These are phyloP conservation scores for Helobdella robusta DNA, from an alignment of 2,888 invertebrate genomes.

Conservation along the genomic window DNA sequence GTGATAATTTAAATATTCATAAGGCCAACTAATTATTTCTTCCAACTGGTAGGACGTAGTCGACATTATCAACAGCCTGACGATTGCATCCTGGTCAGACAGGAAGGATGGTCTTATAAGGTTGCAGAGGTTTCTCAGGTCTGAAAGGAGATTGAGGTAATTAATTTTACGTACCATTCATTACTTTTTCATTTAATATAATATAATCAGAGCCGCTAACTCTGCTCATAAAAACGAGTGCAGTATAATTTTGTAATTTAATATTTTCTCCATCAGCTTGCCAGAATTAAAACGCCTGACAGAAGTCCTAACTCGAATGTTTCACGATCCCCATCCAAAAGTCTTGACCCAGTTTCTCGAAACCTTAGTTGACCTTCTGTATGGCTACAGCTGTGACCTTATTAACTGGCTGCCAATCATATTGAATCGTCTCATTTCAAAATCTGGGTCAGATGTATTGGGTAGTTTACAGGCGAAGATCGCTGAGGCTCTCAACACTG, in stretches of 20 bases:
- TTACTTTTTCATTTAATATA: too few relatives aligned
- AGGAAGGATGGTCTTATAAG: constrained; percentile 82
- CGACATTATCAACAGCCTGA: constrained; percentile 32
- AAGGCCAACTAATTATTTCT: too few relatives aligned
- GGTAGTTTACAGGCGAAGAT: constrained; percentile 85
- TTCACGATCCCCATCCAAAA: constrained; percentile 89
- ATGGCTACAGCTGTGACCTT: constrained; percentile 73
- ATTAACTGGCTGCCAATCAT: constrained; percentile 87
- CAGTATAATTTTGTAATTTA: background rate
- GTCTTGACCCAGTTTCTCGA: constrained; percentile 83
- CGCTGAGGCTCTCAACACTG: constrained; percentile 44
- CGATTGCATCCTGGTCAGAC: constrained; percentile 71
- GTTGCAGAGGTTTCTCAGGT: constrained; percentile 63
- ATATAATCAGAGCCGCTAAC: too few relatives aligned
- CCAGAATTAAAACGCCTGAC: constrained; percentile 69
- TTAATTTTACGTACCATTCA: constrained; percentile 5
- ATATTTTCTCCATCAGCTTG: constrained; percentile 38
- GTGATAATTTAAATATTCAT: too few relatives aligned
- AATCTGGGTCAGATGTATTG: constrained; percentile 79
- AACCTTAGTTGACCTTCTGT: constrained; percentile 77
- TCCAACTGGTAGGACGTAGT: constrained; percentile 32
- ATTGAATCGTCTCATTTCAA: constrained; percentile 74
- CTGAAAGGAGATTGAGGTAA: constrained; percentile 45
- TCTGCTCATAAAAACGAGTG: background rate
- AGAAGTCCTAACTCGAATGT: constrained; percentile 88